Evolutionary conservation across 2,888 invertebrate genomes (phyloP), one percentile per base, ranked within the genome.

Genomic region (Sclerodermus sp.): DNA sequence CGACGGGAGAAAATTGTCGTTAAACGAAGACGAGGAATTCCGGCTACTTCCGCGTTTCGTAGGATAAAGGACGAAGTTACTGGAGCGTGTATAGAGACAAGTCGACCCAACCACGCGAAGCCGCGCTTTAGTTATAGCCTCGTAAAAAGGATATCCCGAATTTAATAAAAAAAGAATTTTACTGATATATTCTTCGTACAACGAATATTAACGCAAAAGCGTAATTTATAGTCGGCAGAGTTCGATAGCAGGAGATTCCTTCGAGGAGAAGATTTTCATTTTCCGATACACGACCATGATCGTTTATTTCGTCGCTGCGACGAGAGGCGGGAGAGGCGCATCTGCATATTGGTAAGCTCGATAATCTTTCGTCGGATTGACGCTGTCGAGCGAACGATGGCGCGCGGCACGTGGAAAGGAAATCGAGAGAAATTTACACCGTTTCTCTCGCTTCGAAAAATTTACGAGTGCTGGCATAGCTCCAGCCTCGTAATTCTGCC

Each of bases 401-500:
- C 47, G 44, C 54, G 58, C 59, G 41, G 55, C 14, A 30, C 23
- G 42, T 17, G 38, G 43, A 32, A 42, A 45, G 53, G 49, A 51
- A 15, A 63, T 57, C 58, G 60, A 60, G 64, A 68, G 63, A 66
- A 68, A 68, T 75, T 73, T 68, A 67, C 69, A 68, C 70, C 69
- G 74, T 76, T 74, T 76, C 71, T 76, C 74, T 73, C 71, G 73
- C 70, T 68, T 58, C 64, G 62, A 54, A 62, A 71, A 74, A 76
- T 75, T 75, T 75, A 76, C 73, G 73, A 64, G 65, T 66, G 58
- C 65, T 75, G 75, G 75, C 73, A 66, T 63, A 60, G 67, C 66
- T 74, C 75, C 75, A 75, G 73, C 70, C 68, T 72, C 74, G 71
- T 74, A 74, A 75, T 71, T 74, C 66, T 68, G 67, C 64, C 66